Evolutionary conservation across 2,888 invertebrate genomes (phyloP), one percentile per base, ranked within the genome.

Genomic region (Eutolmus rufibarbis): DNA sequence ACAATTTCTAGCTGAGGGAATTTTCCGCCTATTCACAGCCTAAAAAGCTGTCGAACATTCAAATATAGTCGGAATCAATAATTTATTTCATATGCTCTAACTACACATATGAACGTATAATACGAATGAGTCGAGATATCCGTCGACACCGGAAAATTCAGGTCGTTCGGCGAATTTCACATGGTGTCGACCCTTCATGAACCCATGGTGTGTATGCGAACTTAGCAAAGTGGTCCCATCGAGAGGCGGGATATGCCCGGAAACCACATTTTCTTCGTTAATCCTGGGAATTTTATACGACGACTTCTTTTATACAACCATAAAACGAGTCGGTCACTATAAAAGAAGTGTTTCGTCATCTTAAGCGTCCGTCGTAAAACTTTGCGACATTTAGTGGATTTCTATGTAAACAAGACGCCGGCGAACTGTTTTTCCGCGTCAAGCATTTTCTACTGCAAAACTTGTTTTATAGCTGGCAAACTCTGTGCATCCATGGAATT

Each of bases 31-130:
- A 51, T 79, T 79, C 51, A 46, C 16, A 51, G 31, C 79, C 79
- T 79, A 79, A 79, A 79, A 79, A 31, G 79, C 46, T 79, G 79
- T 79, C 46, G 79, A 79, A 79, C 79, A 79, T 79, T 79, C 79
- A 79, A 79, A 79, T 79, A 79, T 79, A 79, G 79, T 28, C 79
- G 40, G 31, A 79, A 79, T 79, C 79, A 79, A 79, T 79, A 79
- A 79, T 79, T 79, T 79, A 79, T 79, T 43, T 78, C 19, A 28
- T 51, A 79, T 79, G 14, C 46, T 79, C 16, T 66, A 66, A 28
- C 12, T 76, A 37, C 74, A 74, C 31, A 74, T 16, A n/a, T 5
- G 7, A 5, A 23, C n/a, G 7, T 23, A 28, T 66, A 66, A 66
- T 23, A 23, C 66, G 66, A 66, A 66, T 66, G 66, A 66, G 28